Evolutionary conservation across 2,888 invertebrate genomes (phyloP).

Genomic region (Brachyptera risi): DNA sequence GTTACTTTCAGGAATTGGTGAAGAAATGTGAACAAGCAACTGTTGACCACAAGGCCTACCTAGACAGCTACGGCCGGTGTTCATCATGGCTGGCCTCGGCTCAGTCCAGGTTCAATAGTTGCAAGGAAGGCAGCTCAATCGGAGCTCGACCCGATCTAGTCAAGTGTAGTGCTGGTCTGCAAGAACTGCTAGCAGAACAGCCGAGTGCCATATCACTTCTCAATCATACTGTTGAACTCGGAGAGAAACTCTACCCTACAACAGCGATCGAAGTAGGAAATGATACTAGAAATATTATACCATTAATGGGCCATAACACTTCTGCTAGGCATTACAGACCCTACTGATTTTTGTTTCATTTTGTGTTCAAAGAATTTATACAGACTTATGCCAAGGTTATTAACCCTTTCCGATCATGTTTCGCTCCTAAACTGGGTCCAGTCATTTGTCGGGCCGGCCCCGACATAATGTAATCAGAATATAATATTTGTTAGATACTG

Average conservation of each 20-base stretch:
- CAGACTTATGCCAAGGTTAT: no score
- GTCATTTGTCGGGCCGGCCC: no score
- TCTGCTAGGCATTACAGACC: no score
- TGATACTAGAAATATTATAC: background rate
- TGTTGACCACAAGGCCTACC: conserved; percentile 71
- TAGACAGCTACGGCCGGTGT: conserved; percentile 80
- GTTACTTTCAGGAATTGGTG: conserved; percentile 61
- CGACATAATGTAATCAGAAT: no score
- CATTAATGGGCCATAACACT: no score
- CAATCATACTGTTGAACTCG: conserved; percentile 80
- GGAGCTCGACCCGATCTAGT: conserved; percentile 65
- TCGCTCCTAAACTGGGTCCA: no score
- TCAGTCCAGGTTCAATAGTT: conserved; percentile 65
- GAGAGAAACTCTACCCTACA: conserved; percentile 81
- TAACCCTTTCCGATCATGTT: no score
- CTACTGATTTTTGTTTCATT: no score
- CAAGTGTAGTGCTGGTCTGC: conserved; percentile 64
- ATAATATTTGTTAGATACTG: no score
- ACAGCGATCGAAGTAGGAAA: conserved; percentile 64
- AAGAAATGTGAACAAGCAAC: conserved; percentile 90
- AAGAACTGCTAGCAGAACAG: conserved; percentile 70
- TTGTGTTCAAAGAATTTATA: no score
- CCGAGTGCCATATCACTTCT: conserved; percentile 69
- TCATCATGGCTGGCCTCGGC: conserved; percentile 74
- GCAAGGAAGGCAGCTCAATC: conserved; percentile 50